These are phyloP conservation scores for Meloidogyne exigua DNA, from an alignment of 1,140 invertebrate genomes.

Conservation along the genomic window DNA sequence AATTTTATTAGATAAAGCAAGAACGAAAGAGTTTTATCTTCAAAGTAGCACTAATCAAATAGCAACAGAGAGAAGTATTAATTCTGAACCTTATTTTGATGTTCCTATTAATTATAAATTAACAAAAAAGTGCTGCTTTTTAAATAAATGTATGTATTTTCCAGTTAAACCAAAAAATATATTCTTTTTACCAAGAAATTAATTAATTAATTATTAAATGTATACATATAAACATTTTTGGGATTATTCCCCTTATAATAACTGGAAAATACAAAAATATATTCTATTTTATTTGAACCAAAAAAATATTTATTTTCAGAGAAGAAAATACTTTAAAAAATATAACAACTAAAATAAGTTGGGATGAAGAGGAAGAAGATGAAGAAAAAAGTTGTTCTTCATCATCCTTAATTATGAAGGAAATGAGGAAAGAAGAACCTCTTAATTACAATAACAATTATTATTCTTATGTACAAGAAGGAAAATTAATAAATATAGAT, in stretches of 20 bases:
- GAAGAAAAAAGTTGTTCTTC: not conserved
- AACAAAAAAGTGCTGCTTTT: too few species aligned
- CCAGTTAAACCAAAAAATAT: too few species aligned
- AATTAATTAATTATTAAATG: too few species aligned
- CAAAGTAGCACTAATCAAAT: not conserved
- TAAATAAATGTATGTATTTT: too few species aligned
- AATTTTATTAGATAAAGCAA: not conserved
- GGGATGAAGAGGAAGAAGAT: not conserved
- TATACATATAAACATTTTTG: too few species aligned
- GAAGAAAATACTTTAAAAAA: not conserved
- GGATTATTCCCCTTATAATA: too few species aligned
- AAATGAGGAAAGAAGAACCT: too few species aligned
- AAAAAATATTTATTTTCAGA: not conserved
- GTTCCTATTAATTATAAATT: not conserved
- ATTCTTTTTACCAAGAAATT: too few species aligned
- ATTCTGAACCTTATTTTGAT: not conserved
- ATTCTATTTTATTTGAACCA: not conserved
- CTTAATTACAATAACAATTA: not conserved
- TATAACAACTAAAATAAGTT: not conserved
- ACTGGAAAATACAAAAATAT: too few species aligned
- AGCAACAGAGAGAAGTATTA: not conserved
- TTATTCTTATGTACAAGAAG: not conserved
- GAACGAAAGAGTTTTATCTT: not conserved
- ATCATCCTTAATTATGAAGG: too few species aligned
- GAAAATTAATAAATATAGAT: not conserved